A percentile compares a stretch with the other conserved stretches of the same genome.
phyloP scores from a whole-genome alignment of 2,113 vertebrate genomes.

The Archocentrus centrarchus region DNA sequence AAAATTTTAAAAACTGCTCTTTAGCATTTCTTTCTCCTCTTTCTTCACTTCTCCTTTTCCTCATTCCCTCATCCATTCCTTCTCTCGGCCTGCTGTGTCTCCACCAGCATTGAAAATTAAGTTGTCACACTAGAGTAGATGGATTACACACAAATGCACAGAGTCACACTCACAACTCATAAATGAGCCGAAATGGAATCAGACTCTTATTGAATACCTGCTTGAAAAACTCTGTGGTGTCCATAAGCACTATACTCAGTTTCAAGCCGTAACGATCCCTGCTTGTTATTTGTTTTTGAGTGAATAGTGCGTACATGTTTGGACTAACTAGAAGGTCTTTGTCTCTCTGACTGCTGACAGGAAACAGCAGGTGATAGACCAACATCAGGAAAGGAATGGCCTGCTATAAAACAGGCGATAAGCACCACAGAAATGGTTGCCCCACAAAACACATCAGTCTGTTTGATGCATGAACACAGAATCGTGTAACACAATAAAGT shows the following conservation, averaged over 20 bases:
- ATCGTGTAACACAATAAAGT: conserved; percentile 44
- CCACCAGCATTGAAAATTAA: conserved; percentile 83
- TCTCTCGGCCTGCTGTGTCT: conserved; percentile 86
- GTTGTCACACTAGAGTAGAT: conserved; percentile 90
- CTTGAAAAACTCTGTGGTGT: conserved; percentile 53
- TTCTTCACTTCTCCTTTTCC: conserved; percentile 71
- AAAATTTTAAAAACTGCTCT: conserved; percentile 39
- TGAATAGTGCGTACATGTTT: conserved; percentile 39
- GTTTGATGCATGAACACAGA: conserved; percentile 50
- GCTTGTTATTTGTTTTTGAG: conserved; percentile 60
- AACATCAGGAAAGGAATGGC: conserved; percentile 49
- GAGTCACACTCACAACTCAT: conserved; percentile 48
- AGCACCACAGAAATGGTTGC: conserved; percentile 23
- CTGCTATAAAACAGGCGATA: conserved; percentile 57
- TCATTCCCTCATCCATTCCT: conserved; percentile 40
- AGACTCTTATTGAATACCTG: conserved; percentile 63
- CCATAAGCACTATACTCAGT: conserved; percentile 51
- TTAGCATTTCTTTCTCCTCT: conserved; percentile 81
- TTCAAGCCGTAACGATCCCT: conserved; percentile 82
- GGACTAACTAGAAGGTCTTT: conserved; percentile 53
- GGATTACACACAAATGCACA: conserved; percentile 55
- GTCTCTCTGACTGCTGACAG: conserved; percentile 44
- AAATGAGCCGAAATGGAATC: conserved; percentile 72
- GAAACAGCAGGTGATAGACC: conserved; percentile 61
- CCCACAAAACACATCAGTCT: conserved; percentile 51